Conservation (phyloP, 1,140 invertebrate genomes). For the Nymphalis io region DNA sequence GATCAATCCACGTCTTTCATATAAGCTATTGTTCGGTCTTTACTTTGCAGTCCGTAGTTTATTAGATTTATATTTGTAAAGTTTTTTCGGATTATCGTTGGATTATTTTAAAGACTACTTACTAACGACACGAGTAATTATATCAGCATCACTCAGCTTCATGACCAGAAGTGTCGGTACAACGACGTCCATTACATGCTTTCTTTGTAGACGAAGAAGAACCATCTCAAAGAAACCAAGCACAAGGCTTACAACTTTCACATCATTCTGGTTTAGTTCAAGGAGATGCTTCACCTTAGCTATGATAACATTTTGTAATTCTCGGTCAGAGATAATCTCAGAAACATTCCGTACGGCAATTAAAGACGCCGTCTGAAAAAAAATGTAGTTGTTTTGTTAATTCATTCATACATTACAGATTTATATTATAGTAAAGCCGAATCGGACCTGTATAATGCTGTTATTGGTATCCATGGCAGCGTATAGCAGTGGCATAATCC, state of each 20-base stretch:
- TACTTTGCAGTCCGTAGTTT: too few relatives aligned
- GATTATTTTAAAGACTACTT: constrained; percentile 79
- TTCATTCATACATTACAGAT: background rate
- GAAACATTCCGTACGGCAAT: constrained; percentile 93
- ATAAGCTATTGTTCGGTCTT: too few relatives aligned
- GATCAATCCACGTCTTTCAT: too few relatives aligned
- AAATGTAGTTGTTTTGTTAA: constrained; percentile 19
- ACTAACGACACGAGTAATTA: constrained; percentile 90
- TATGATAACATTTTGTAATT: constrained; percentile 90
- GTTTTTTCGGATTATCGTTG: background rate
- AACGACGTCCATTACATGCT: constrained; percentile 93
- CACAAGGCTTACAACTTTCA: constrained; percentile 89
- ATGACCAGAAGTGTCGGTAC: constrained; percentile 94
- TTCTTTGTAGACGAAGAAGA: constrained; percentile 91
- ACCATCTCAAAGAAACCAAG: constrained; percentile 89
- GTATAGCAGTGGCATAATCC: constrained; percentile 94
- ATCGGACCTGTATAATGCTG: constrained; percentile 93
- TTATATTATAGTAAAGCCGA: background rate
- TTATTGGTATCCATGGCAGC: constrained; percentile 94
- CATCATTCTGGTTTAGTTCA: constrained; percentile 90
- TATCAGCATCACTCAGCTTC: constrained; percentile 91
- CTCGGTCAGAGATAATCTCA: constrained; percentile 91
- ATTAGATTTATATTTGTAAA: too few relatives aligned
- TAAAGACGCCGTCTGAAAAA: constrained; percentile 90
- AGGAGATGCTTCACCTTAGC: constrained; percentile 94